These are phyloP conservation scores for Condylura cristata DNA, from an alignment of 2,113 vertebrate genomes.

Conservation along the genomic window DNA sequence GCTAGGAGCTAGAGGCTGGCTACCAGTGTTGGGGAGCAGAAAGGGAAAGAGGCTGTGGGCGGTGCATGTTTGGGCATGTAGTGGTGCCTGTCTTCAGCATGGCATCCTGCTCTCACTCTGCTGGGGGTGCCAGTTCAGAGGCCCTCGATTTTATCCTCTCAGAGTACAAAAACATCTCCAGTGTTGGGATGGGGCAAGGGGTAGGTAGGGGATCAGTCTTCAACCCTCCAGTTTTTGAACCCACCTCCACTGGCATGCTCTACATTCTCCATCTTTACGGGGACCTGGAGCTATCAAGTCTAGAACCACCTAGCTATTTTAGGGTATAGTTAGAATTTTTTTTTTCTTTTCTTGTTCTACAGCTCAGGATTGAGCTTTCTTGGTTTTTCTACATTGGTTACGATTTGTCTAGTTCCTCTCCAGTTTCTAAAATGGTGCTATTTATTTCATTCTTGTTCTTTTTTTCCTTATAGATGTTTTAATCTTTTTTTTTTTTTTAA, in stretches of 20 bases:
- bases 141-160: not conserved
- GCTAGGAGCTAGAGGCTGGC: not conserved
- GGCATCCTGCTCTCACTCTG: not conserved
- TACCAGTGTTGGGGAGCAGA: not conserved
- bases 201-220: not conserved
- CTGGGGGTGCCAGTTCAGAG: not conserved
- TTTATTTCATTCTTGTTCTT: not conserved
- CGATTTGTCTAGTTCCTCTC: not conserved
- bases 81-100: not conserved
- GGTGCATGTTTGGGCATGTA: not conserved
- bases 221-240: not conserved
- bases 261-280: not conserved
- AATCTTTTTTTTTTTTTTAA: no score
- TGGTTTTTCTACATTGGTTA: not conserved
- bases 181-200: not conserved
- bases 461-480: slow-evolving; percentile 6
- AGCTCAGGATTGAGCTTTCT: not conserved
- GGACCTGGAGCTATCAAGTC: not conserved
- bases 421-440: not conserved
- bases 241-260: not conserved
- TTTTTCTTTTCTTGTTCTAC: not conserved
- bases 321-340: not conserved
- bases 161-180: not conserved
- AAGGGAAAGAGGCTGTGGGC: not conserved
- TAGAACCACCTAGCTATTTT: not conserved